phyloP scores from a whole-genome alignment of 2,113 vertebrate species.

The Ceuthmochares aereus region DNA sequence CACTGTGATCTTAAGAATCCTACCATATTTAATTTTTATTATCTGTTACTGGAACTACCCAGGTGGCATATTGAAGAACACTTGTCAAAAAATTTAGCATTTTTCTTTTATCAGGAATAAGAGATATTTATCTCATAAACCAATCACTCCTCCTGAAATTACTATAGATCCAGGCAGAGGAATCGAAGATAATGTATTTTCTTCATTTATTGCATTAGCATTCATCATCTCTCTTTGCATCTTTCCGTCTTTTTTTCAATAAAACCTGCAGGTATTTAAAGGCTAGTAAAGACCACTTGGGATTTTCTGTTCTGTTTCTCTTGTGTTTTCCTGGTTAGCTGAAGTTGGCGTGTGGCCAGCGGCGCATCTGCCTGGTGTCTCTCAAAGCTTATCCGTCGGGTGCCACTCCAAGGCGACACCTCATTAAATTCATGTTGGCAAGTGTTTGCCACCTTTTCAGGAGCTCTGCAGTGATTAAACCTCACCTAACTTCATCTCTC shows the following conservation, averaged over 20 bases:
- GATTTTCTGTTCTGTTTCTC: neutral
- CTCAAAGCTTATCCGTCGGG: neutral
- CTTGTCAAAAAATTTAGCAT: constrained; percentile 59
- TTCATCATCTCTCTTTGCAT: constrained; percentile 18
- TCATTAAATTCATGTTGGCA: neutral
- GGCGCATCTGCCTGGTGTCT: neutral
- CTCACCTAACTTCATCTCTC: neutral
- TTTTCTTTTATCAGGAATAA: constrained; percentile 68
- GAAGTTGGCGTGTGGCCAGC: neutral
- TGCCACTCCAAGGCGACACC: neutral
- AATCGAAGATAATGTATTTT: constrained; percentile 50
- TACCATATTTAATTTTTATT: constrained; percentile 68
- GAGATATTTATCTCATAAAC: constrained; percentile 64
- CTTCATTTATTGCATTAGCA: constrained; percentile 35
- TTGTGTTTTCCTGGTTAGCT: neutral
- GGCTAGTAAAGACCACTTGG: neutral
- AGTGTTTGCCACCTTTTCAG: neutral
- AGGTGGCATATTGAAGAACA: constrained; percentile 58
- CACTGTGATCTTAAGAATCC: constrained; percentile 25
- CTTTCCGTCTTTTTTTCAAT: neutral
- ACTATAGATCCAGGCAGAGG: constrained; percentile 54
- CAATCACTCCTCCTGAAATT: constrained; percentile 52
- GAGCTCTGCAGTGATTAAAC: neutral
- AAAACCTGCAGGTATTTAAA: neutral
- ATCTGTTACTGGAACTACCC: constrained; percentile 51